These are phyloP conservation scores for Clanis bilineata DNA, from an alignment of 2,888 invertebrate genomes.

Conservation along the genomic window DNA sequence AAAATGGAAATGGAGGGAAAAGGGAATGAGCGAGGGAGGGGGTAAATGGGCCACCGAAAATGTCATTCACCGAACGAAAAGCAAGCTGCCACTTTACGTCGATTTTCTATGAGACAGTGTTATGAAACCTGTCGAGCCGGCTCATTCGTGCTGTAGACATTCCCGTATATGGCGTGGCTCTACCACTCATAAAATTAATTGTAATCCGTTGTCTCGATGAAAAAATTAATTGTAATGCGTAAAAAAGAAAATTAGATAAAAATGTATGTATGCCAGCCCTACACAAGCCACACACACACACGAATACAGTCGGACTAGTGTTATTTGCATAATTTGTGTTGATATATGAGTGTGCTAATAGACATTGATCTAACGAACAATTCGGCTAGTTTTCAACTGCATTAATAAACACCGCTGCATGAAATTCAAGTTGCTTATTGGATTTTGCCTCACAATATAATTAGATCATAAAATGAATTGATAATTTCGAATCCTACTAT, in stretches of 20 bases:
- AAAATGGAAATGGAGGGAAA: neutral
- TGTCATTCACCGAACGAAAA: no score
- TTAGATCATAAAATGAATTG: neutral
- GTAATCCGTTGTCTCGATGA: no score
- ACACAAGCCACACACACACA: neutral
- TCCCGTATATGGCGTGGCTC: no score
- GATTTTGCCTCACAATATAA: neutral
- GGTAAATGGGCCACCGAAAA: no score
- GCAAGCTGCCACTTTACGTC: no score
- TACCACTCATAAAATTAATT: no score
- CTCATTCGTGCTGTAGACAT: no score
- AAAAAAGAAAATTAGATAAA: neutral
- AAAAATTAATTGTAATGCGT: no score
- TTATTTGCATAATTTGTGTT: constrained; percentile 30
- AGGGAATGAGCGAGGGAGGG: no score
- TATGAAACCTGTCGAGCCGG: no score
- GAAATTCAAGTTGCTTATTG: constrained; percentile 10
- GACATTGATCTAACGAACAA: constrained; percentile 23
- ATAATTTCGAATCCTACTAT: no score
- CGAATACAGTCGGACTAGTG: constrained; percentile 12
- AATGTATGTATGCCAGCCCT: constrained; percentile 1
- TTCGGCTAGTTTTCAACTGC: constrained; percentile 15
- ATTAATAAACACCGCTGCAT: constrained; percentile 18
- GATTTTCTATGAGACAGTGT: no score
- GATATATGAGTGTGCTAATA: constrained; percentile 23